These are phyloP conservation scores for Enteromius thamalakanensis DNA, from an alignment of 2,797 vertebrate genomes.

Conservation along the genomic window DNA sequence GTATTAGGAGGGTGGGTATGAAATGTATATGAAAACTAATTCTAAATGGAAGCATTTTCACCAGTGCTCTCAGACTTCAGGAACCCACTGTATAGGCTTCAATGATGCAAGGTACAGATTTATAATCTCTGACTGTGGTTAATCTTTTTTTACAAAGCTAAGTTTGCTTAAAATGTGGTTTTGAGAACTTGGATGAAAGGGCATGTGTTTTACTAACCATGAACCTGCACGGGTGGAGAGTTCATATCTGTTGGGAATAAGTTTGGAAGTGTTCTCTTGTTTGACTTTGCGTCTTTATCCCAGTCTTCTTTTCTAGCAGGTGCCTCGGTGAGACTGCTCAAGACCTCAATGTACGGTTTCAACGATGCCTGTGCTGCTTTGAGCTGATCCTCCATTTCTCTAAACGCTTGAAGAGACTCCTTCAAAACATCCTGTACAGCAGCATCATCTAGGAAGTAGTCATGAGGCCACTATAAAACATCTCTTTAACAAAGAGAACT, in stretches of 20 bases:
- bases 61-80: neutral
- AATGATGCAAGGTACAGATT: neutral
- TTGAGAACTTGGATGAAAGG: neutral
- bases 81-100: neutral
- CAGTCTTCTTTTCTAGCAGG: neutral
- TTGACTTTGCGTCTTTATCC: neutral
- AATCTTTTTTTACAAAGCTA: neutral
- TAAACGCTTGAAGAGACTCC: constrained; percentile 38
- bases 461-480: neutral
- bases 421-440: constrained; percentile 18
- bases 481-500: neutral
- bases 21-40: neutral
- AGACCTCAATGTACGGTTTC: constrained; percentile 40
- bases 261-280: neutral
- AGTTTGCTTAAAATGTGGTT: neutral
- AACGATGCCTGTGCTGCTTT: constrained; percentile 24
- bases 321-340: constrained; percentile 21
- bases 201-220: constrained; percentile 5
- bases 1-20: neutral
- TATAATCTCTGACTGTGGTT: neutral
- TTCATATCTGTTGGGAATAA: neutral
- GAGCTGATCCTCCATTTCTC: constrained; percentile 42
- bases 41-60: neutral
- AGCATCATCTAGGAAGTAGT: constrained; percentile 30
- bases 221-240: too few species aligned